Evolutionary conservation across 2,888 invertebrate species (phyloP).

Genomic region (Chironomus riparius): DNA sequence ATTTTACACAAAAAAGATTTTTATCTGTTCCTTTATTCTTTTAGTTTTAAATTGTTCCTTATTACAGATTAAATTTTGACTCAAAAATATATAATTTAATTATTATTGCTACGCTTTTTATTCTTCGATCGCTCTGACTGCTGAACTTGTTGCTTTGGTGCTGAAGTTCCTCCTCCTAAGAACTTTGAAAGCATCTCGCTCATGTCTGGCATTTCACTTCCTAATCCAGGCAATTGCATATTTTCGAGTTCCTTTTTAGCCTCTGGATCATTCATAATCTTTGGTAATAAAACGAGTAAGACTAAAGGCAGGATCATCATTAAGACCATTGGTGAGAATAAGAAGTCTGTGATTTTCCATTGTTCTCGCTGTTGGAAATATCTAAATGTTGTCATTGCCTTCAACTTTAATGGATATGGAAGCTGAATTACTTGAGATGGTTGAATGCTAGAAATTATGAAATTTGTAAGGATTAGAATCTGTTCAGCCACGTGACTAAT

Average conservation of each 20-base stretch:
- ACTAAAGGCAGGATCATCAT: conserved; percentile 94
- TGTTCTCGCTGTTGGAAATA: conserved; percentile 93
- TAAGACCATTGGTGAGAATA: conserved; percentile 95
- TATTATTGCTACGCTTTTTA: conserved; percentile 33
- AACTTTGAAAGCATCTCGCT: conserved; percentile 87
- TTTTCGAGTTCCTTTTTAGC: conserved; percentile 94
- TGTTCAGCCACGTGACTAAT: too few species aligned
- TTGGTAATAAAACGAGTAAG: conserved; percentile 85
- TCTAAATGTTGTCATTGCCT: conserved; percentile 67
- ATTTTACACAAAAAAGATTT: not conserved
- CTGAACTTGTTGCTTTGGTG: not conserved
- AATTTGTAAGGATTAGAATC: too few species aligned
- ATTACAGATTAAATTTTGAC: too few species aligned
- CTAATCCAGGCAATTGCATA: conserved; percentile 59
- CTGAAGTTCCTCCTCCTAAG: conserved; percentile 60
- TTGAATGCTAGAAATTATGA: conserved; percentile 65
- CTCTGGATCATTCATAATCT: conserved; percentile 97
- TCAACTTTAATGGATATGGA: conserved; percentile 85
- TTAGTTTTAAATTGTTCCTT: not conserved
- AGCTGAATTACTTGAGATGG: conserved; percentile 83
- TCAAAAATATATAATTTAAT: too few species aligned
- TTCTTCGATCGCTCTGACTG: conserved; percentile 30
- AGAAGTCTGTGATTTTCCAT: conserved; percentile 92
- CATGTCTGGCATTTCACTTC: conserved; percentile 87
- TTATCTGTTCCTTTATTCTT: not conserved